These are phyloP conservation scores for Grus americana DNA, from an alignment of 2,113 vertebrate genomes.

Conservation along the genomic window DNA sequence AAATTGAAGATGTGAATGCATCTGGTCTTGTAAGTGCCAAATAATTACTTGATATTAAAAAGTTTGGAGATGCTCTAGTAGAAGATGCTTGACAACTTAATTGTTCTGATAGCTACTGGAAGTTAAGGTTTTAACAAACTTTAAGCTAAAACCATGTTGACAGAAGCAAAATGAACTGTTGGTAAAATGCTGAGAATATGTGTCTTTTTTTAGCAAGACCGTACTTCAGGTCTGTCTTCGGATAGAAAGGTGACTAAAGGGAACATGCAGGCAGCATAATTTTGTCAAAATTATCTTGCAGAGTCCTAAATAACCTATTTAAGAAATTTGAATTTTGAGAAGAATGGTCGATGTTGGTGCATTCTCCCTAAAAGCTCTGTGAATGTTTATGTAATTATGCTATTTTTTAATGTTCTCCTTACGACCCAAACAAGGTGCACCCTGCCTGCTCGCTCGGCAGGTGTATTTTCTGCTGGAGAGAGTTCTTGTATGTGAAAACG, in stretches of 20 bases:
- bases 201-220: neutral
- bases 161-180: neutral
- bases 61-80: constrained; percentile 51
- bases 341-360: accelerated
- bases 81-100: constrained; percentile 60
- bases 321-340: neutral
- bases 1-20: constrained; percentile 66
- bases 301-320: neutral
- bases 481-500: neutral
- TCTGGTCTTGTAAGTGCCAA: constrained; percentile 58
- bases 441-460: neutral
- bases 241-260: neutral
- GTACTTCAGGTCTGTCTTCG: neutral
- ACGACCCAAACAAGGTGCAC: neutral
- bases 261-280: accelerated
- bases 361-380: accelerated
- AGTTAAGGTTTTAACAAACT: constrained; percentile 5
- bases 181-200: neutral
- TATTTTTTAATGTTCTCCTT: neutral
- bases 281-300: neutral
- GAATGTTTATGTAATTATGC: accelerated
- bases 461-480: neutral
- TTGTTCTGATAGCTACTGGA: constrained; percentile 42
- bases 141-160: neutral
- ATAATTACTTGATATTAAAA: constrained; percentile 68